A percentile compares a stretch with the other conserved stretches of the same genome.
phyloP scores from a whole-genome alignment of 2,888 invertebrate species.

The Flexamia atlantica region DNA sequence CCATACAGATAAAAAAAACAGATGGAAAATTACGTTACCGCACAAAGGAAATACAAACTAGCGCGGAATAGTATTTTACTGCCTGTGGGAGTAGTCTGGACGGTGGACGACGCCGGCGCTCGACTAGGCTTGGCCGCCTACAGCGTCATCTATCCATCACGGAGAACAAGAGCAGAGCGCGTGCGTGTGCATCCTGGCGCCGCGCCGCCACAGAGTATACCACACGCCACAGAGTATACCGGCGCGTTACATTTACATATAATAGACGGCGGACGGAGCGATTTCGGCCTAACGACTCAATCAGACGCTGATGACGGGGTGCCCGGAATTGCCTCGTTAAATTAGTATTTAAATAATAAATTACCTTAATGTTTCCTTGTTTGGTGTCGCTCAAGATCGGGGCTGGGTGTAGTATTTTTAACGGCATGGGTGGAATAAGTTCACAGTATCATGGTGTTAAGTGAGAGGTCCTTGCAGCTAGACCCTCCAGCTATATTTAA shows the following conservation, averaged over 20 bases:
- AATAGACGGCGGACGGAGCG: constrained; percentile 1
- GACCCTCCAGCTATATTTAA: too few relatives aligned
- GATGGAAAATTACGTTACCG: too few relatives aligned
- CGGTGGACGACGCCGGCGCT: constrained; percentile 32
- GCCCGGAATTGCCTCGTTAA: neutral
- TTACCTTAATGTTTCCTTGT: too few relatives aligned
- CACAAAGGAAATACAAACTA: constrained; percentile 20
- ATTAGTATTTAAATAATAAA: constrained; percentile 7
- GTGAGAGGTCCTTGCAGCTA: too few relatives aligned
- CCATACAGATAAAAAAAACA: too few relatives aligned
- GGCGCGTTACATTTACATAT: constrained; percentile 36
- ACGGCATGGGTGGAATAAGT: neutral
- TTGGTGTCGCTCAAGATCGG: too few relatives aligned
- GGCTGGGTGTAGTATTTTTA: too few relatives aligned
- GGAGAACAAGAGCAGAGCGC: constrained; percentile 31
- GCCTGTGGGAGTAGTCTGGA: too few relatives aligned
- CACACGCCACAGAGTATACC: constrained; percentile 35
- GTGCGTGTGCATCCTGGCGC: constrained; percentile 37
- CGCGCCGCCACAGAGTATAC: neutral
- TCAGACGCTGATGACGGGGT: constrained; percentile 22
- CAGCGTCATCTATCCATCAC: constrained; percentile 24
- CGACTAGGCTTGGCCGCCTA: constrained; percentile 38
- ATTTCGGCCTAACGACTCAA: constrained; percentile 39
- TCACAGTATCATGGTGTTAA: neutral
- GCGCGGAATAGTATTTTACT: too few relatives aligned